Percentiles rank a stretch among this genome's conserved stretches.
Conservation (phyloP, 2,113 vertebrate species). For the Cyprinodon brontotheroides region DNA sequence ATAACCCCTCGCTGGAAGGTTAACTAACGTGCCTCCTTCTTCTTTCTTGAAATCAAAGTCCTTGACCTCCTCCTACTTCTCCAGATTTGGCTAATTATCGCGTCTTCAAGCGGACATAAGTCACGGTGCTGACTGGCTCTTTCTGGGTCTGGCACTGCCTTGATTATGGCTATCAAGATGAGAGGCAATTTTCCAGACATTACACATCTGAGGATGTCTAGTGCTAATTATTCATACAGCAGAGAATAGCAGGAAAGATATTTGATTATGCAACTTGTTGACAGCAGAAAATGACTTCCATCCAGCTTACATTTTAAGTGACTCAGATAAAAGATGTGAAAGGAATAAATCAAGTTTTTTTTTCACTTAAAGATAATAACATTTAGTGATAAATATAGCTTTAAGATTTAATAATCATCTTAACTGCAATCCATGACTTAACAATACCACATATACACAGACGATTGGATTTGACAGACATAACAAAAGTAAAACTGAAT, state of each 20-base stretch:
- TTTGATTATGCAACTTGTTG: slow-evolving; percentile 51
- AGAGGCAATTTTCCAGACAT: slow-evolving; percentile 32
- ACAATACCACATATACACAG: neutral
- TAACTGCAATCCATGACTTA: slow-evolving; percentile 6
- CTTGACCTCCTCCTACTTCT: slow-evolving; percentile 24
- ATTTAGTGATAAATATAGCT: slow-evolving; percentile 41
- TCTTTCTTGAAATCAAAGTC: slow-evolving; percentile 27
- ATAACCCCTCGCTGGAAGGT: neutral
- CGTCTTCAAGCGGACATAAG: slow-evolving; percentile 25
- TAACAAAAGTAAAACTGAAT: neutral
- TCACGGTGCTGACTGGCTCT: slow-evolving; percentile 26
- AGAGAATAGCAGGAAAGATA: slow-evolving; percentile 51
- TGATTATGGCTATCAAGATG: slow-evolving; percentile 29
- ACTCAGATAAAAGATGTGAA: slow-evolving; percentile 44
- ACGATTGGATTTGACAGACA: too few relatives aligned
- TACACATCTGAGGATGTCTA: slow-evolving; percentile 35
- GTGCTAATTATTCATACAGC: slow-evolving; percentile 46
- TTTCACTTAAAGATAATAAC: slow-evolving; percentile 34
- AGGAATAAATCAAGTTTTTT: slow-evolving; percentile 36
- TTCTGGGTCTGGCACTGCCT: slow-evolving; percentile 31
- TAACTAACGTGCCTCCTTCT: neutral
- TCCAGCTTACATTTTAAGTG: slow-evolving; percentile 53
- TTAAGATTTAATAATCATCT: slow-evolving; percentile 42
- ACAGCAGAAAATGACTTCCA: slow-evolving; percentile 52
- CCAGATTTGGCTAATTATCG: slow-evolving; percentile 35